Evolutionary conservation across 1,140 invertebrate genomes (phyloP).

Genomic region (Telenomus remus): DNA sequence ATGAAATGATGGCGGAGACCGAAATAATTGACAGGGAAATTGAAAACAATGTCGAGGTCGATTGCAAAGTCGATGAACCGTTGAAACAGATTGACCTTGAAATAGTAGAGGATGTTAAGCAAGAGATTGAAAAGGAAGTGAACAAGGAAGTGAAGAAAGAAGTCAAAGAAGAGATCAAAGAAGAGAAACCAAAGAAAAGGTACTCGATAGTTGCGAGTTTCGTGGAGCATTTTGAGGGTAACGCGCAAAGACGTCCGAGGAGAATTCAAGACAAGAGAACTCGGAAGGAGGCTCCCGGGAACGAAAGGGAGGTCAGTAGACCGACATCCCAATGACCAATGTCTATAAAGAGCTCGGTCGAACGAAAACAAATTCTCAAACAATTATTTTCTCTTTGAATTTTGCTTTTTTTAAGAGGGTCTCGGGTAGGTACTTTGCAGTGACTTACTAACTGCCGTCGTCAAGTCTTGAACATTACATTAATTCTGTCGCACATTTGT

Average conservation of each 20-base stretch:
- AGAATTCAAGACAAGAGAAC: constrained; percentile 55
- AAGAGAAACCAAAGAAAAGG: constrained; percentile 62
- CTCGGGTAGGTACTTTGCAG: constrained; percentile 56
- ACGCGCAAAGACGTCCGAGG: constrained; percentile 51
- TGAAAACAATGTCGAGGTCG: constrained; percentile 8
- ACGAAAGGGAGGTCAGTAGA: constrained; percentile 75
- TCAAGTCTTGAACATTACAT: constrained; percentile 27
- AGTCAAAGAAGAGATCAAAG: neutral
- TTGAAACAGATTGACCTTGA: constrained; percentile 37
- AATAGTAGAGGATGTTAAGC: constrained; percentile 24
- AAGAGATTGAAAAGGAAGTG: too few species aligned
- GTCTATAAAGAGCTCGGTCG: constrained; percentile 72
- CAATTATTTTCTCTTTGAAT: constrained; percentile 19
- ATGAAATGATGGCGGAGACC: neutral
- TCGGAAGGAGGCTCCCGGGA: constrained; percentile 65
- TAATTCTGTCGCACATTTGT: constrained; percentile 4
- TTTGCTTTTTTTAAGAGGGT: neutral
- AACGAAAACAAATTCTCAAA: constrained; percentile 10
- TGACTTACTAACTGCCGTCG: constrained; percentile 34
- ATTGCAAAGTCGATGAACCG: neutral
- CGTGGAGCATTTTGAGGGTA: constrained; percentile 70
- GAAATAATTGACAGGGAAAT: neutral
- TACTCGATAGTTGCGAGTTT: constrained; percentile 72
- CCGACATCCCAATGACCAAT: constrained; percentile 63
- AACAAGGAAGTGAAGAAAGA: too few species aligned